Evolutionary conservation across 2,888 invertebrate genomes (phyloP).

Genomic region (Willowsia nigromaculata): DNA sequence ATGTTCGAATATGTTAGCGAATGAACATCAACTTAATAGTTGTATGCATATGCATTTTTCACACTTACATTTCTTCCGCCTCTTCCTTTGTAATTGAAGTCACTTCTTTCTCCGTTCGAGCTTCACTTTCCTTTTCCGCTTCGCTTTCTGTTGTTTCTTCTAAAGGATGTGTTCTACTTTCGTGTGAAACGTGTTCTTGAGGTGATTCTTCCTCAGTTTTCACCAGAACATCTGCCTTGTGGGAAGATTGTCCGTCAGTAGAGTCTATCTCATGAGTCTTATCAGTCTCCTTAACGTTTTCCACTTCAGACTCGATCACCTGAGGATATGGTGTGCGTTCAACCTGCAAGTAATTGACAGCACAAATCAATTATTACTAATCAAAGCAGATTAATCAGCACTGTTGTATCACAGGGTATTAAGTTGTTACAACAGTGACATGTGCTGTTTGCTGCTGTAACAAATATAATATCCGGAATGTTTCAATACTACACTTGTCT

Average conservation of each 20-base stretch:
- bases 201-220: background rate
- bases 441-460: background rate
- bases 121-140: background rate
- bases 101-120: background rate
- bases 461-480: background rate
- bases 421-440: background rate
- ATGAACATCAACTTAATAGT: background rate
- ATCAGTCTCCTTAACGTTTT: slow-evolving; percentile 16
- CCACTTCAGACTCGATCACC: slow-evolving; percentile 16
- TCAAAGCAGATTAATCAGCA: background rate
- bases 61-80: slow-evolving; percentile 24
- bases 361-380: slow-evolving; percentile 16
- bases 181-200: background rate
- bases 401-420: background rate
- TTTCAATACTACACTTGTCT: background rate
- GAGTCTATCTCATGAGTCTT: background rate
- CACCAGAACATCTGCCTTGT: background rate
- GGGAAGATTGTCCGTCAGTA: background rate
- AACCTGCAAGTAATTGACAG: slow-evolving; percentile 42
- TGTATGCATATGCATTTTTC: background rate
- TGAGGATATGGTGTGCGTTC: background rate
- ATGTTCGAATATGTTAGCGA: background rate
- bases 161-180: background rate
- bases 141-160: background rate
- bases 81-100: background rate